Percentiles rank a stretch among this genome's conserved stretches.
These are phyloP conservation scores for Trachythela sp. DNA, from an alignment of 64 coral and sea anemone species.

Conservation along the genomic window DNA sequence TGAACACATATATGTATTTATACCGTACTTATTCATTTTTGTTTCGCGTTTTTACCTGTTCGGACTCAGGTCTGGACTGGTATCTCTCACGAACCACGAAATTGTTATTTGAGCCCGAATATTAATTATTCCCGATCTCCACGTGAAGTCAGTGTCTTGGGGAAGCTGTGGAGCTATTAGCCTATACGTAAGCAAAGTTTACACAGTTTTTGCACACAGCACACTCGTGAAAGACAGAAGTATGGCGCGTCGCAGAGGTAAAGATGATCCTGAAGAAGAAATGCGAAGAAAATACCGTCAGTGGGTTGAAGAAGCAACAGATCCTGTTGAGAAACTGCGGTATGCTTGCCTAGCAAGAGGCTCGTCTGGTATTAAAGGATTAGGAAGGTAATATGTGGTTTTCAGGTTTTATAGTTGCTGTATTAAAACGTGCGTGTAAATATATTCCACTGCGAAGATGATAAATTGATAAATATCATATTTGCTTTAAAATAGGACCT, in stretches of 20 bases:
- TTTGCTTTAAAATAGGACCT: slow-evolving; percentile 15
- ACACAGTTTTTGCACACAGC: not conserved
- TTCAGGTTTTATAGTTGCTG: slow-evolving; percentile 4
- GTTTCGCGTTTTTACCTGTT: too few species aligned
- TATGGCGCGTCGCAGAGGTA: not conserved
- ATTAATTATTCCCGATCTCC: too few species aligned
- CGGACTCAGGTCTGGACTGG: too few species aligned
- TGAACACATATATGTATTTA: too few species aligned
- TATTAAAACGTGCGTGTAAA: not conserved
- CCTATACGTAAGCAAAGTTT: too few species aligned
- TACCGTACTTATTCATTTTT: too few species aligned
- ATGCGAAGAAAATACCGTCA: slow-evolving; percentile 15
- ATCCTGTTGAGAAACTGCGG: slow-evolving; percentile 30
- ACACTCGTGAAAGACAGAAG: not conserved
- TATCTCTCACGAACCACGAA: too few species aligned
- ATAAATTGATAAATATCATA: not conserved
- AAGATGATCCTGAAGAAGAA: slow-evolving; percentile 6
- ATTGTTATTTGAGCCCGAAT: too few species aligned
- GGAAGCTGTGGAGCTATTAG: not conserved
- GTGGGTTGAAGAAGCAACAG: not conserved
- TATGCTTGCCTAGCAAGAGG: slow-evolving; percentile 31
- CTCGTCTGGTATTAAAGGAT: slow-evolving; percentile 38
- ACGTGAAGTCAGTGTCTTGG: not conserved
- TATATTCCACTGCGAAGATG: slow-evolving; percentile 57
- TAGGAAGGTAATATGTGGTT: slow-evolving; percentile 16